Base-by-base conservation (phyloP, 2,888 invertebrate species). In the Syrphus vitripennis region DNA sequence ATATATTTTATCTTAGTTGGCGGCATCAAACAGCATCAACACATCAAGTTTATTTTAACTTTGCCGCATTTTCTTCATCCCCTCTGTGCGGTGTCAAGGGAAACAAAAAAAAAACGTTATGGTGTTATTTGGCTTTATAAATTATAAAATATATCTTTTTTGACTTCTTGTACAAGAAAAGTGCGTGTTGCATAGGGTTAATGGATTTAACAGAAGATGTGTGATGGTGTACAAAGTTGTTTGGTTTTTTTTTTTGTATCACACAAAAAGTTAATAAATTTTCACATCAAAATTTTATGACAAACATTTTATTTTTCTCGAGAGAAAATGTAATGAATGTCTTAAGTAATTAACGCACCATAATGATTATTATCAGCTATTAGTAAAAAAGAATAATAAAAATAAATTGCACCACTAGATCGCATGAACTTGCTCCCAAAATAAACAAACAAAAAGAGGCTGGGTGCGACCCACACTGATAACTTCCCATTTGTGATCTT, bases 361-460 rank as follows among this genome's bases (percentile, higher is more conserved):
- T 67, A 72, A 76, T n/a, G n/a, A n/a, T n/a, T n/a, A n/a, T 80
- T 61, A 80, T 53, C n/a, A 67, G 59, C 76, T 45, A 71, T 84
- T 67, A 53, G 59, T 21, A 53, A 67, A 31, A 21, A 5, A 26
- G 14, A 21, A 4, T 10, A 5, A 16, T 21, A 48, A 40, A 37
- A 29, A 14, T 16, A 55, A 34, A n/a, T n/a, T n/a, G n/a, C n/a
- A n/a, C n/a, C n/a, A n/a, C n/a, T n/a, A n/a, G n/a, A n/a, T n/a
- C n/a, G n/a, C n/a, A n/a, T n/a, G n/a, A n/a, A n/a, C n/a, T n/a
- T n/a, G n/a, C n/a, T n/a, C n/a, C n/a, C n/a, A 40, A 9, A 45
- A 45, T 7, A 26, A 19, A 24, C n/a, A 19, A 0, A 40, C 9
- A n/a, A 7, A 53, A 16, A 19, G n/a, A n/a, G n/a, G n/a, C n/a